Conservation (phyloP, 2,113 vertebrate species). For the Oreochromis niloticus region DNA sequence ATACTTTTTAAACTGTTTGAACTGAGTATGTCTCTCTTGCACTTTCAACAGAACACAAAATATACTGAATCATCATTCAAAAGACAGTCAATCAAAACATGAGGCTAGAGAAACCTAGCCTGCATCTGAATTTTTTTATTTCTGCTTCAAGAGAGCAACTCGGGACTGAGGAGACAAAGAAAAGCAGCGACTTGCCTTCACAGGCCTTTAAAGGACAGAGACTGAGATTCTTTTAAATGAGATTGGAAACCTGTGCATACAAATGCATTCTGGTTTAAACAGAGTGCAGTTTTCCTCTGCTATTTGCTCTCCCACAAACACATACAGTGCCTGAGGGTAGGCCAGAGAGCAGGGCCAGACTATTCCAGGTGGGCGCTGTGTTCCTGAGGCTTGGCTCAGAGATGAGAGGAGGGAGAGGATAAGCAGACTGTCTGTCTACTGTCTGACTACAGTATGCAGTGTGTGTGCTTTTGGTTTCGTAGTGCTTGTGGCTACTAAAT, state of each 20-base stretch:
- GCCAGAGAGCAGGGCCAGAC: slow-evolving; percentile 54
- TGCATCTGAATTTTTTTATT: not conserved
- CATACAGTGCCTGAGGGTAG: slow-evolving; percentile 41
- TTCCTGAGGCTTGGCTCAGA: slow-evolving; percentile 51
- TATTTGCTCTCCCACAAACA: not conserved
- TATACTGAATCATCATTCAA: not conserved
- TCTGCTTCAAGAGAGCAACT: not conserved
- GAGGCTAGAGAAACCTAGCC: not conserved
- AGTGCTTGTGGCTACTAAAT: not conserved
- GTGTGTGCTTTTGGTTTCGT: not conserved
- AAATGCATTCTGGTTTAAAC: not conserved
- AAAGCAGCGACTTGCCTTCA: not conserved
- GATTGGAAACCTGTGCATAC: not conserved
- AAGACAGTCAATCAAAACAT: not conserved
- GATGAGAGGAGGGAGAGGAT: slow-evolving; percentile 41
- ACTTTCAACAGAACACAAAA: not conserved
- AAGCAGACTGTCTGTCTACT: slow-evolving; percentile 33
- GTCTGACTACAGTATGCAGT: slow-evolving; percentile 18
- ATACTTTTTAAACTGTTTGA: not conserved
- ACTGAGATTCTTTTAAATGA: not conserved
- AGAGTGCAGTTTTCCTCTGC: not conserved
- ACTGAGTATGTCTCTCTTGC: not conserved
- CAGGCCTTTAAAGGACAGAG: slow-evolving; percentile 14
- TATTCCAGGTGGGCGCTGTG: slow-evolving; percentile 58
- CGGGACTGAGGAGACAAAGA: slow-evolving; percentile 1